Conservation (phyloP, 2,113 vertebrate genomes). For the Anser cygnoides region DNA sequence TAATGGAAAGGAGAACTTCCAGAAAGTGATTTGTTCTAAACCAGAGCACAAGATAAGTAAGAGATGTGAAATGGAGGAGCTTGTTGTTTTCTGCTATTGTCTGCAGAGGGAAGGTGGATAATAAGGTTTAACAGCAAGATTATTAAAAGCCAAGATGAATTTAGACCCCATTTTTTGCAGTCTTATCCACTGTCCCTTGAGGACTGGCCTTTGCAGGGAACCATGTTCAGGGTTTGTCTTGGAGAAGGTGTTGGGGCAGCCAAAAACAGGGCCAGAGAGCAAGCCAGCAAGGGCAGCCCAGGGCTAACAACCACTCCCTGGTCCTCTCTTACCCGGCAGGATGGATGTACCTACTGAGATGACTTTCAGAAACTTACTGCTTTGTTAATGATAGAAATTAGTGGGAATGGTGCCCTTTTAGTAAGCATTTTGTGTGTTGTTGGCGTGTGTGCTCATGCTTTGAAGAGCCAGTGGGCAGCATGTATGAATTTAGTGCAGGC, state of each 20-base stretch:
- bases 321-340: not conserved
- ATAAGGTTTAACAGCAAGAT: not conserved
- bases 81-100: not conserved
- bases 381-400: not conserved
- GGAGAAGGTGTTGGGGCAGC: not conserved
- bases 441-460: not conserved
- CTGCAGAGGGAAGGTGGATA: not conserved
- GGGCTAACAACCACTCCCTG: not conserved
- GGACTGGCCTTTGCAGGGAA: not conserved
- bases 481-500: not conserved
- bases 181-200: not conserved
- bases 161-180: not conserved
- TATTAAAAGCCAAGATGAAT: not conserved
- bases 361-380: not conserved
- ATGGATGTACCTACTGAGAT: too few species aligned
- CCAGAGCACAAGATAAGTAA: not conserved
- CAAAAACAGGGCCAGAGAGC: not conserved
- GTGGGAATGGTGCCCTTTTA: not conserved
- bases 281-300: not conserved
- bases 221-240: not conserved
- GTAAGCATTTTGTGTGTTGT: not conserved
- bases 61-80: not conserved
- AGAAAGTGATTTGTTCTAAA: not conserved
- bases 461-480: not conserved
- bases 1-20: not conserved